phyloP scores from a whole-genome alignment of 92 coral and sea anemone species.

The Porites evermanni region DNA sequence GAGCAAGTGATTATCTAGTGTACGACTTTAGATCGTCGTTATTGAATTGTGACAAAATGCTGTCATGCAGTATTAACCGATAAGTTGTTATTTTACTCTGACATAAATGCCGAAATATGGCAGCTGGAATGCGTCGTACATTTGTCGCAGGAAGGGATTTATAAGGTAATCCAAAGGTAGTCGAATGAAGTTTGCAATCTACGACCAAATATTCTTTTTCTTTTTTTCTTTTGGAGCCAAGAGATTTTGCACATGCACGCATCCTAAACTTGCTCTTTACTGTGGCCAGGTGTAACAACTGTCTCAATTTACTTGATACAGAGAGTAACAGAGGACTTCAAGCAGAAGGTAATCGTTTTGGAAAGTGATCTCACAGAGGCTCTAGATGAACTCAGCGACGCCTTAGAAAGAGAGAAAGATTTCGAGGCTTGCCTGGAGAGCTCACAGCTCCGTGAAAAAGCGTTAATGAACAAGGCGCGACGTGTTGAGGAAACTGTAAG shows the following conservation, averaged over 20 bases:
- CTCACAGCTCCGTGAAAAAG: conserved; percentile 83
- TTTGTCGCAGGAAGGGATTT: no score
- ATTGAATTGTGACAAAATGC: no score
- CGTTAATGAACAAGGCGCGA: conserved; percentile 81
- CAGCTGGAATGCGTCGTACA: no score
- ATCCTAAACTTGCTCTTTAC: background rate
- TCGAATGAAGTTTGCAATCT: no score
- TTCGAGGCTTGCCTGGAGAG: conserved; percentile 75
- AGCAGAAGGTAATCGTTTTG: conserved; percentile 75
- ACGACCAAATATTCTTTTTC: no score
- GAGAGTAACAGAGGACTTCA: conserved; percentile 86
- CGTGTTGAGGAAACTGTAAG: conserved; percentile 88
- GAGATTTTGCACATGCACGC: background rate
- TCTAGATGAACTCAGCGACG: conserved; percentile 93
- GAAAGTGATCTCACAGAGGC: conserved; percentile 96
- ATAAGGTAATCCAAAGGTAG: no score
- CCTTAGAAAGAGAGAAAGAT: conserved; percentile 93
- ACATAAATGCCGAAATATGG: no score
- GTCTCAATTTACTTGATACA: conserved; percentile 28
- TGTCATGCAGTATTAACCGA: no score
- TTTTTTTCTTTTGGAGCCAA: background rate
- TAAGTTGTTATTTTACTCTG: no score
- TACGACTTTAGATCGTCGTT: no score
- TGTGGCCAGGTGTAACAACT: background rate
- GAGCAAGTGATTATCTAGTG: no score